Conservation (phyloP, 1,140 invertebrate species). For the Pectinophora gossypiella region DNA sequence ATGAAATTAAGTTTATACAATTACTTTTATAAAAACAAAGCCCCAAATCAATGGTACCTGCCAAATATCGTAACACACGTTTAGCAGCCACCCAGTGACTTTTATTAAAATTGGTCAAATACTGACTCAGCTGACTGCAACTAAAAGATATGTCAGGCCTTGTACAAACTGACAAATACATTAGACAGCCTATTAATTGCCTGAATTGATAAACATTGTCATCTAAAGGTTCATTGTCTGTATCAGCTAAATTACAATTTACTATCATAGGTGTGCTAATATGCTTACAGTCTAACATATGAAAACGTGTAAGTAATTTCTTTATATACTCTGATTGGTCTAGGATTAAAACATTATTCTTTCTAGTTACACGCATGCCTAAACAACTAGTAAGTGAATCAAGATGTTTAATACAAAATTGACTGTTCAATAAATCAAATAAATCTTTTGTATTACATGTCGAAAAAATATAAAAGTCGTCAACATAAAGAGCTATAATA, state of each 20-base stretch:
- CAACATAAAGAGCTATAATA: slow-evolving; percentile 25
- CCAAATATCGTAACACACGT: slow-evolving; percentile 57
- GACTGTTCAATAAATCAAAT: neutral
- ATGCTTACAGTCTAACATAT: slow-evolving; percentile 6
- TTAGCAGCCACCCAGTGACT: slow-evolving; percentile 54
- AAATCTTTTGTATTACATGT: slow-evolving; percentile 3
- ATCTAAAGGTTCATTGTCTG: slow-evolving; percentile 18
- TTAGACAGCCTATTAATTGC: slow-evolving; percentile 26
- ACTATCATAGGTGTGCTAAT: slow-evolving; percentile 4
- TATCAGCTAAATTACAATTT: slow-evolving; percentile 1
- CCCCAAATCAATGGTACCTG: slow-evolving; percentile 38
- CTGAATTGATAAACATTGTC: slow-evolving; percentile 20
- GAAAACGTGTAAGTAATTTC: slow-evolving; percentile 1
- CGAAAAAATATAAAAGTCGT: slow-evolving; percentile 23
- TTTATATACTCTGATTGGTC: slow-evolving; percentile 6
- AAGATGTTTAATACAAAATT: slow-evolving; percentile 6
- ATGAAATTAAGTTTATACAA: slow-evolving; percentile 20
- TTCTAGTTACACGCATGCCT: slow-evolving; percentile 3
- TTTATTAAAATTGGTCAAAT: slow-evolving; percentile 33
- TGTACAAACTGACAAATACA: slow-evolving; percentile 42
- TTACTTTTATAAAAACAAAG: slow-evolving; percentile 22
- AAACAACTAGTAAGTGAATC: neutral
- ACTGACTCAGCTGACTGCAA: slow-evolving; percentile 43
- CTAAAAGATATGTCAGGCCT: slow-evolving; percentile 53
- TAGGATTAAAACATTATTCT: neutral